phyloP scores from a whole-genome alignment of 2,888 invertebrate species.

The Cinara cedri region DNA sequence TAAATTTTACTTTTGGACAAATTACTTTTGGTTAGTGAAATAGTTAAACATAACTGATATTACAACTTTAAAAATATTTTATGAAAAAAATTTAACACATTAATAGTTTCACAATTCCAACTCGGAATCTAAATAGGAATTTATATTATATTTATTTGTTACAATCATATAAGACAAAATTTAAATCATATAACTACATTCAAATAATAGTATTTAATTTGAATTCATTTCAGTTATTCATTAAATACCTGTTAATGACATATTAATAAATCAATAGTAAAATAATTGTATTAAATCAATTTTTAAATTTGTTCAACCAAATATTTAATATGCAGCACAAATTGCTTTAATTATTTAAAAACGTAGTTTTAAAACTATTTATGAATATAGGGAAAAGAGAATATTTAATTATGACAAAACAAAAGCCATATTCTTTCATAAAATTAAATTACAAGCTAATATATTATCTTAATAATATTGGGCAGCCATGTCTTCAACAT shows the following conservation, averaged over 20 bases:
- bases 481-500: conserved; percentile 78
- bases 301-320: conserved; percentile 12
- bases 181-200: neutral
- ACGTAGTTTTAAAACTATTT: conserved; percentile 10
- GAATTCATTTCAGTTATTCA: conserved; percentile 11
- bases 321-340: neutral
- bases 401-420: conserved; percentile 2
- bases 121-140: conserved; percentile 11
- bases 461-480: conserved; percentile 62
- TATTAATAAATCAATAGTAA: neutral
- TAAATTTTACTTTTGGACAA: no score
- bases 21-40: no score
- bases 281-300: neutral
- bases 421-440: conserved; percentile 61
- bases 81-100: neutral
- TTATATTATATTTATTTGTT: neutral
- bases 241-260: neutral
- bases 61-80: neutral
- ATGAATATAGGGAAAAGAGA: conserved; percentile 12
- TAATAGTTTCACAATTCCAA: neutral
- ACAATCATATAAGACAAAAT: neutral
- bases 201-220: no score
- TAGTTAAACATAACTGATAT: neutral
- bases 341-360: neutral
- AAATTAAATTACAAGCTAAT: neutral